Evolutionary conservation across 1,140 invertebrate genomes (phyloP), one percentile per base, ranked within the genome.

Genomic region (Drosophila setifemur): DNA sequence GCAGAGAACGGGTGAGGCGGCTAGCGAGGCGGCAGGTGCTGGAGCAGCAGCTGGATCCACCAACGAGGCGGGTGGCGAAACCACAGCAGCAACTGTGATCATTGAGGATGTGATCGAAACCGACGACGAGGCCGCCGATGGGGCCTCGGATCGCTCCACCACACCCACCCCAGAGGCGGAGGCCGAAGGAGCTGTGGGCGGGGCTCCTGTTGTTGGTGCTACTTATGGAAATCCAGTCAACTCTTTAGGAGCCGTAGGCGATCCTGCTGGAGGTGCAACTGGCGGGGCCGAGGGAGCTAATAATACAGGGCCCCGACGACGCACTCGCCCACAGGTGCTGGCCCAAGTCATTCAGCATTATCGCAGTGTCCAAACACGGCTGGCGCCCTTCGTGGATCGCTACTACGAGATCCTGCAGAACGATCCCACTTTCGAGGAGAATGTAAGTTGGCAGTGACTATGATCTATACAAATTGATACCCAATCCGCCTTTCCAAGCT

Each of bases 341-440:
- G 93, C 93, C 19, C 91, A 92, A 64, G 89, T 95, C 7, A 88
- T 95, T 42, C 92, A 93, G 40, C 91, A 91, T 61, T 91, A 94
- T 43, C 85, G 91, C 29, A 88, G 90, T n/a, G 91, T 94, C 2
- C 93, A 95, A 67, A 89, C 89, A n/a, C 91, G 94, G 42, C 89
- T 95, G 23, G 90, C 92, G 64, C 94, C 94, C 1, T 94, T 93
- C 55, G 82, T 95, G 64, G 91, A 93, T 54, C 91, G 91, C 55
- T 95, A 94, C 73, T 91, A 93, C 23, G 78, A 91, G 31, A 91
- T 94, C 29, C 92, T 95, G 79, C 75, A 90, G 18, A 89, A 92
- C 21, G 94, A 95, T 90, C 93, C 93, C 47, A 78, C 90, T 8
- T 92, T 94, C 74, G 88, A 91, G 16, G 73, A 89, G 26, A 91